Evolutionary conservation across 2,113 vertebrate genomes (phyloP).

Genomic region (Tauraco erythrolophus): DNA sequence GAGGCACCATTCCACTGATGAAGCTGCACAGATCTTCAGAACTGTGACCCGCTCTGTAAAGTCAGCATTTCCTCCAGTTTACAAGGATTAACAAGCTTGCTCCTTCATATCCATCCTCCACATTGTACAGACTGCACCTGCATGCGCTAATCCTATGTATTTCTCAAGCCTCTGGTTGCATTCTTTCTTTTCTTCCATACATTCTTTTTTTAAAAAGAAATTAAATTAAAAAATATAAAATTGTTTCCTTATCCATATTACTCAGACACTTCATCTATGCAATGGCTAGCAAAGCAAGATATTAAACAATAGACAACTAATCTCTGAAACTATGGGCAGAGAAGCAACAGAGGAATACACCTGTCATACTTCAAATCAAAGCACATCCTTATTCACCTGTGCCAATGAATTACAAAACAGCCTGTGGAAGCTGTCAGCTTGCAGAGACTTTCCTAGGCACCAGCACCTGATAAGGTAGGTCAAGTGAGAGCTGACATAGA

Average conservation of each 20-base stretch:
- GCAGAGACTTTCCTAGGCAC: background rate
- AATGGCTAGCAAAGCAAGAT: background rate
- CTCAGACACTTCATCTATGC: background rate
- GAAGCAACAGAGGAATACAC: background rate
- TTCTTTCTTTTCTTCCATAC: background rate
- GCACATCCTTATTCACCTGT: background rate
- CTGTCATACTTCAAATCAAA: background rate
- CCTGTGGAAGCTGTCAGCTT: background rate
- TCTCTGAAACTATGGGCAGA: background rate
- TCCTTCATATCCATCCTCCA: background rate
- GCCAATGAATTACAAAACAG: background rate
- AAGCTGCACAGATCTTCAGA: background rate
- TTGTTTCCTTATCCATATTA: background rate
- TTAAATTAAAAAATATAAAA: background rate
- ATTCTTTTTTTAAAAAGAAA: background rate
- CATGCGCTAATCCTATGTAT: accelerated
- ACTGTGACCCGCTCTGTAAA: background rate
- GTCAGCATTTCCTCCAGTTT: background rate
- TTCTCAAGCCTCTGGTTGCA: background rate
- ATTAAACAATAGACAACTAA: background rate
- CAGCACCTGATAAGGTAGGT: background rate
- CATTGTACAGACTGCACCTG: background rate
- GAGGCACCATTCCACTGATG: background rate
- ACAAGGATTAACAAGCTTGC: background rate
- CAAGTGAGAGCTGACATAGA: background rate